Conservation (phyloP, 2,888 invertebrate species). For the Axea sp. region DNA sequence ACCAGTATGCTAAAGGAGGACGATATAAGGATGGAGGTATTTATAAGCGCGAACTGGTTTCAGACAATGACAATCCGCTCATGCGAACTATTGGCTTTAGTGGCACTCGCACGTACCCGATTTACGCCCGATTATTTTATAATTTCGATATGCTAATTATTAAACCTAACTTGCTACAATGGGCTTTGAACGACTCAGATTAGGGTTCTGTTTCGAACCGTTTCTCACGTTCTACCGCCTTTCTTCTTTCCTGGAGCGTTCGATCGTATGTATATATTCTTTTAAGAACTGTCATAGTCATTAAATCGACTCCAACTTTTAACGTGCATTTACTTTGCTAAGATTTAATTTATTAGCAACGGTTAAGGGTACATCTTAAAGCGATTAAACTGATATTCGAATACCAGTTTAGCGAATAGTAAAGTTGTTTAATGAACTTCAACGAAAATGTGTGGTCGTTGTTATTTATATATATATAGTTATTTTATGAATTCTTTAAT, state of each 20-base stretch:
- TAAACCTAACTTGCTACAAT: conserved; percentile 59
- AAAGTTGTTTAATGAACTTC: conserved; percentile 28
- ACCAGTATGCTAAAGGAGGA: conserved; percentile 76
- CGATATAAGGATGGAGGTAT: conserved; percentile 52
- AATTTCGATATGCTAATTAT: conserved; percentile 78
- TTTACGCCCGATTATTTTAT: conserved; percentile 77
- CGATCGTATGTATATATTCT: conserved; percentile 47
- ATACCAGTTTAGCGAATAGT: conserved; percentile 21
- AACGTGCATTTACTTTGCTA: conserved; percentile 13
- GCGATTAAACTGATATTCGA: conserved; percentile 31
- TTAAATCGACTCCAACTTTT: conserved; percentile 39
- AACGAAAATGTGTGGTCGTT: background rate
- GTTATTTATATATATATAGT: no score
- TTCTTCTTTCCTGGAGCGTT: conserved; percentile 36
- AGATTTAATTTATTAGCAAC: conserved; percentile 48
- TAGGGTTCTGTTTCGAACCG: conserved; percentile 66
- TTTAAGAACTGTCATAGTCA: conserved; percentile 38
- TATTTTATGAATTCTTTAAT: no score
- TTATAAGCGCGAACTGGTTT: conserved; percentile 76
- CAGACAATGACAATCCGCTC: conserved; percentile 75
- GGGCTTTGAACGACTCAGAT: conserved; percentile 59
- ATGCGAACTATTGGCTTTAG: conserved; percentile 65
- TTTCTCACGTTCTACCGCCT: conserved; percentile 73
- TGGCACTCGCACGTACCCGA: conserved; percentile 67
- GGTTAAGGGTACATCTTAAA: conserved; percentile 32